Percentiles rank a stretch among this genome's conserved stretches.
These are phyloP conservation scores for Australoheros scitulus DNA, from an alignment of 2,113 vertebrate genomes.

Conservation along the genomic window DNA sequence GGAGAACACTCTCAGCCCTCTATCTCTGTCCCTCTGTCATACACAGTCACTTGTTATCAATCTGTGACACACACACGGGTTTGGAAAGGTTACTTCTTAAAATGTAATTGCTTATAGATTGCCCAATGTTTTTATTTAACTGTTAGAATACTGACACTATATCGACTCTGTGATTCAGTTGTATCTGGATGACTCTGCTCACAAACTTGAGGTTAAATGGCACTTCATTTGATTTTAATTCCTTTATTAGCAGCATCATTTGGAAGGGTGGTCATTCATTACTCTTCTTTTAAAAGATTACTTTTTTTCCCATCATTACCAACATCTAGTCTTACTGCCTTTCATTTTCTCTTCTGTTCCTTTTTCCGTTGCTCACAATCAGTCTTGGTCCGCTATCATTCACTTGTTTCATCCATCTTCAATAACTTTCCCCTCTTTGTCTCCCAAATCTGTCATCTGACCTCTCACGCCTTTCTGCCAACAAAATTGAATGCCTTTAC, in stretches of 20 bases:
- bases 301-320: slow-evolving; percentile 14
- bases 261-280: neutral
- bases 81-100: slow-evolving; percentile 23
- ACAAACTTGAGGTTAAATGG: slow-evolving; percentile 20
- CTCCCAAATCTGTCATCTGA: slow-evolving; percentile 47
- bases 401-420: slow-evolving; percentile 33
- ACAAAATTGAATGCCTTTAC: slow-evolving; percentile 37
- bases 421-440: slow-evolving; percentile 27
- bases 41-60: slow-evolving; percentile 28
- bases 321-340: neutral
- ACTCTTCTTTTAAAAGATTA: slow-evolving; percentile 6
- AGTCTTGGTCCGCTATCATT: neutral
- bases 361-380: neutral
- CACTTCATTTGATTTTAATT: neutral
- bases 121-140: slow-evolving; percentile 10
- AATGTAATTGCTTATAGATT: slow-evolving; percentile 38
- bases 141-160: slow-evolving; percentile 11
- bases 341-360: slow-evolving; percentile 5
- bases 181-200: slow-evolving; percentile 1
- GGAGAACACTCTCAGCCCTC: slow-evolving; percentile 36
- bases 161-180: neutral
- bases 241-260: slow-evolving; percentile 5
- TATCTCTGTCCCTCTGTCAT: slow-evolving; percentile 41
- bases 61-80: slow-evolving; percentile 2
- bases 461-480: slow-evolving; percentile 21